Conservation (phyloP, 1,140 invertebrate genomes). For the Mactra quadrangularis region DNA sequence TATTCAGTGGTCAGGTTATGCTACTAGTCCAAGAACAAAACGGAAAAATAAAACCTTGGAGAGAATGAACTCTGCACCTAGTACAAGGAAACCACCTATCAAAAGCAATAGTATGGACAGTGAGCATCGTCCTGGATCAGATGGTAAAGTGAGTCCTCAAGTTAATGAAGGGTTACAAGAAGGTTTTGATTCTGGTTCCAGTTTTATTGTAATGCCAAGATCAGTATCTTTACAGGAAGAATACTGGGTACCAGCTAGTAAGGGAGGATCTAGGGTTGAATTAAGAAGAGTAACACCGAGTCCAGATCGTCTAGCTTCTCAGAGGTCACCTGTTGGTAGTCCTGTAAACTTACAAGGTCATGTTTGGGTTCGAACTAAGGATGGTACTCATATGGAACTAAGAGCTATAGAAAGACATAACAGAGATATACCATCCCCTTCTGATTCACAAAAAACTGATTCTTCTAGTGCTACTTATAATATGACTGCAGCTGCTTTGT, state of each 20-base stretch:
- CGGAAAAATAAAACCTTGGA: conserved; percentile 54
- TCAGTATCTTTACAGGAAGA: conserved; percentile 59
- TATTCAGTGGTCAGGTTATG: conserved; percentile 49
- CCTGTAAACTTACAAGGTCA: conserved; percentile 45
- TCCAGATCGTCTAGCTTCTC: conserved; percentile 39
- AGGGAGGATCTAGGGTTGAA: conserved; percentile 48
- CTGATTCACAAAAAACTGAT: conserved; percentile 60
- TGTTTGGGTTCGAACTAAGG: conserved; percentile 49
- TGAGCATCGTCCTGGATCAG: conserved; percentile 39
- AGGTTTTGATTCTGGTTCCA: conserved; percentile 41
- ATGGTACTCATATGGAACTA: conserved; percentile 51
- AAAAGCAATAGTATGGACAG: conserved; percentile 16
- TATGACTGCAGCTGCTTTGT: conserved; percentile 40
- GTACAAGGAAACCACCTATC: conserved; percentile 34
- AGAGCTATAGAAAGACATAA: conserved; percentile 41
- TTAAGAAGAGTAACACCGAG: conserved; percentile 48
- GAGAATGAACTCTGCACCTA: conserved; percentile 60
- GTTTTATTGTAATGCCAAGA: conserved; percentile 55
- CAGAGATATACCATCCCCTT: conserved; percentile 54
- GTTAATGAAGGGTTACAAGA: conserved; percentile 32
- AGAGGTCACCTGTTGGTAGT: conserved; percentile 44
- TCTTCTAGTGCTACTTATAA: conserved; percentile 45
- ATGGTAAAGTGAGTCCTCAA: conserved; percentile 45
- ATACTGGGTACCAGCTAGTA: conserved; percentile 50
- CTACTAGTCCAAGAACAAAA: conserved; percentile 60